Evolutionary conservation across 2,888 invertebrate genomes (phyloP).

Genomic region (Ichneumoninae sp.): DNA sequence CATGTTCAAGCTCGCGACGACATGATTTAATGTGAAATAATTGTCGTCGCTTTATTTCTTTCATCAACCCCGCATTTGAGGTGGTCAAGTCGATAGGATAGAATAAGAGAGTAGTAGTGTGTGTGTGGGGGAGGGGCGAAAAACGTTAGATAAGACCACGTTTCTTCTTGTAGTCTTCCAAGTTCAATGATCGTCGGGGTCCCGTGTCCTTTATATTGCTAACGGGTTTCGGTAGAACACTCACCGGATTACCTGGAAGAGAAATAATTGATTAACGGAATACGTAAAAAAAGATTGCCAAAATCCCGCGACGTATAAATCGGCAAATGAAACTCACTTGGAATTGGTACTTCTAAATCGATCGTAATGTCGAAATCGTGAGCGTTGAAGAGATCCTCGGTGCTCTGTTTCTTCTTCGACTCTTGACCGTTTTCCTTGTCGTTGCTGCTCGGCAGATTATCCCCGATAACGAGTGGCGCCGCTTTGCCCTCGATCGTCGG

Average conservation of each 20-base stretch:
- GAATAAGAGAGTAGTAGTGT: constrained; percentile 15
- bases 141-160: constrained; percentile 92
- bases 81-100: background rate
- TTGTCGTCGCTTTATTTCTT: background rate
- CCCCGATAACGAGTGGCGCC: constrained; percentile 67
- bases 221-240: constrained; percentile 90
- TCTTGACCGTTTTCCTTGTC: constrained; percentile 82
- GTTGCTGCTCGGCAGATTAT: constrained; percentile 72
- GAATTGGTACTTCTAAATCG: constrained; percentile 93
- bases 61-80: background rate
- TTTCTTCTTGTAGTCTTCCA: constrained; percentile 97
- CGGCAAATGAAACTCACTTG: constrained; percentile 86
- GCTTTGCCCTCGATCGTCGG: constrained; percentile 66
- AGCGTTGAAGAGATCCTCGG: constrained; percentile 87
- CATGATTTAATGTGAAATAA: constrained; percentile 10
- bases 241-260: constrained; percentile 89
- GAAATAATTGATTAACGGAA: constrained; percentile 10
- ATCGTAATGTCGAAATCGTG: constrained; percentile 99
- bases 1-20: constrained; percentile 31
- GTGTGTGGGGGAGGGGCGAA: constrained; percentile 1
- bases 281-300: background rate
- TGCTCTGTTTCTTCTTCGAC: constrained; percentile 79
- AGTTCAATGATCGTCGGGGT: constrained; percentile 93
- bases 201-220: constrained; percentile 91
- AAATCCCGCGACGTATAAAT: background rate